phyloP scores from a whole-genome alignment of 1,140 invertebrate genomes.

The Papilio helenus region DNA sequence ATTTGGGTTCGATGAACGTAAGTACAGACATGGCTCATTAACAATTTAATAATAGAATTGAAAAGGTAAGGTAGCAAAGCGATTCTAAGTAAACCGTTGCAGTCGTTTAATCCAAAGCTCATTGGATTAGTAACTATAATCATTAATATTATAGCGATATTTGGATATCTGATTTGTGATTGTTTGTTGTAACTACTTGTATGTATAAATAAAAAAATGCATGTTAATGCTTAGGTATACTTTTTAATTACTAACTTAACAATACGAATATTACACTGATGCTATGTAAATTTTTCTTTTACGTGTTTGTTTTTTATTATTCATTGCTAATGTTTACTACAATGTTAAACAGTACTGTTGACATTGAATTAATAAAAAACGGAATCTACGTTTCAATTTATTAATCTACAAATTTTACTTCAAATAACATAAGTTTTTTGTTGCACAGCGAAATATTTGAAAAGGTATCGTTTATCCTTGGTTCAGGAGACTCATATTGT shows the following conservation, averaged over 20 bases:
- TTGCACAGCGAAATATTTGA: not conserved
- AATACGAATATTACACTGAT: too few species aligned
- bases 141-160: not conserved
- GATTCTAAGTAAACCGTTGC: slow-evolving; percentile 13
- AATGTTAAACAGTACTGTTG: too few species aligned
- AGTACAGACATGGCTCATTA: slow-evolving; percentile 21
- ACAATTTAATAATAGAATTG: slow-evolving; percentile 29
- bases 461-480: slow-evolving; percentile 38
- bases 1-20: slow-evolving; percentile 16
- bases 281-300: too few species aligned
- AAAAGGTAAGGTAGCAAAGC: slow-evolving; percentile 9
- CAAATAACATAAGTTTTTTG: not conserved
- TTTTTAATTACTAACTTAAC: too few species aligned
- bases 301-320: too few species aligned
- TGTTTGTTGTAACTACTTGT: not conserved
- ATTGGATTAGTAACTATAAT: not conserved
- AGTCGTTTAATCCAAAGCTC: slow-evolving; percentile 8
- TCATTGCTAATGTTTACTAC: too few species aligned
- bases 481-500: slow-evolving; percentile 38
- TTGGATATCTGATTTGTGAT: not conserved
- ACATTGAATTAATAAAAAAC: too few species aligned
- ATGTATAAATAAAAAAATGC: too few species aligned
- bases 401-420: not conserved
- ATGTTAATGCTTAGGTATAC: too few species aligned
- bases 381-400: too few species aligned